These are phyloP conservation scores for Bambusicola thoracicus DNA, from an alignment of 2,113 vertebrate genomes.

Conservation along the genomic window DNA sequence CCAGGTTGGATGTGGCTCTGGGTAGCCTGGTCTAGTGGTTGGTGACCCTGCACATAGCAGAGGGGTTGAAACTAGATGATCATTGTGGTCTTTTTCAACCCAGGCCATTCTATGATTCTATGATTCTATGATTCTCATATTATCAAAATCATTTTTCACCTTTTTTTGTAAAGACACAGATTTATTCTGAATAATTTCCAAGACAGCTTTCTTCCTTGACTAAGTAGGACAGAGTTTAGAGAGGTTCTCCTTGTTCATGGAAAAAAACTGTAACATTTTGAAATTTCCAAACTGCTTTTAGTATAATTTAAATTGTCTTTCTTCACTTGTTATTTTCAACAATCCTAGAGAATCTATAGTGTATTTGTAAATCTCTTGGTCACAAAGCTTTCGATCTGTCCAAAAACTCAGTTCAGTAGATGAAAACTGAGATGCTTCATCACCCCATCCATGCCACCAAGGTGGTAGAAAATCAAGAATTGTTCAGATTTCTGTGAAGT, in stretches of 20 bases:
- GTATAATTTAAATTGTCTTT: neutral
- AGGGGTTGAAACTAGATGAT: too few species aligned
- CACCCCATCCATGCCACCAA: neutral
- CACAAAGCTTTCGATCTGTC: neutral
- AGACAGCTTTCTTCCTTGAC: neutral
- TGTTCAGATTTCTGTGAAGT: neutral
- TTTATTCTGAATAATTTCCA: neutral
- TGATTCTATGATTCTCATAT: too few species aligned
- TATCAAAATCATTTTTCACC: neutral
- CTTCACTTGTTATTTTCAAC: neutral
- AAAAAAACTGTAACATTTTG: neutral
- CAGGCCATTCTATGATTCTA: too few species aligned
- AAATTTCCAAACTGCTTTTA: neutral
- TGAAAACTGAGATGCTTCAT: neutral
- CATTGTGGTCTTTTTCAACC: too few species aligned
- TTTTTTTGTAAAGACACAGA: neutral
- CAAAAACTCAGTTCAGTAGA: neutral
- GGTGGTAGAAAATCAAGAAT: neutral
- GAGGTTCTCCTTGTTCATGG: neutral
- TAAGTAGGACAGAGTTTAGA: fast-evolving
- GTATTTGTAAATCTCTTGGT: neutral
- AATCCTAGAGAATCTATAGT: neutral
- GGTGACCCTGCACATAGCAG: too few species aligned
- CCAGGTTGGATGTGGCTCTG: too few species aligned
- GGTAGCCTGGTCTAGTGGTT: too few species aligned